Evolutionary conservation across 2,797 vertebrate species (phyloP).

Genomic region (Enteromius thamalakanensis): DNA sequence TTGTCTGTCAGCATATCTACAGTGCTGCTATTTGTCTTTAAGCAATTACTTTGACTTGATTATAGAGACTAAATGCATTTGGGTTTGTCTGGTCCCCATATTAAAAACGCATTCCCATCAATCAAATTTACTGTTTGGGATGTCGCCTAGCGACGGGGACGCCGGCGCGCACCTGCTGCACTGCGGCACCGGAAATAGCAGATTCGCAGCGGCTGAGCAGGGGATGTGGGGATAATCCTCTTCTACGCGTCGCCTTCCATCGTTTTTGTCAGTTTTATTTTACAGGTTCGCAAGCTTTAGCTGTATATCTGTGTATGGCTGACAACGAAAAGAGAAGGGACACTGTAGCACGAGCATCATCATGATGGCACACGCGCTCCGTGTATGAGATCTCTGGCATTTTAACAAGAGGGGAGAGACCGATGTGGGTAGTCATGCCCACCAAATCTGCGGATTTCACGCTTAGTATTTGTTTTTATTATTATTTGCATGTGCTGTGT

Average conservation of each 20-base stretch:
- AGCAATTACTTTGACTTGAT: background rate
- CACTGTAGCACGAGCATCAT: slow-evolving; percentile 21
- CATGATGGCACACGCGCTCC: slow-evolving; percentile 6
- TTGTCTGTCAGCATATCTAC: background rate
- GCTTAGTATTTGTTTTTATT: slow-evolving; percentile 5
- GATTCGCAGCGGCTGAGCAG: slow-evolving; percentile 27
- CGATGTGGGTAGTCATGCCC: slow-evolving; percentile 14
- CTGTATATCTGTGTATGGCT: slow-evolving; percentile 20
- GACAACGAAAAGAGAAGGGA: background rate
- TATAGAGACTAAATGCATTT: background rate
- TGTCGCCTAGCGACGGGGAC: slow-evolving; percentile 81
- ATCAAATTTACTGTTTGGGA: background rate
- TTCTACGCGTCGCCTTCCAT: background rate
- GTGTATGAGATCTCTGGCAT: background rate
- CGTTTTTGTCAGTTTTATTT: slow-evolving; percentile 1
- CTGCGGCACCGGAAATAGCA: slow-evolving; percentile 79
- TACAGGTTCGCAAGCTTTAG: background rate
- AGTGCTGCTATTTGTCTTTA: background rate
- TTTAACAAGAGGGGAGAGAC: slow-evolving; percentile 18
- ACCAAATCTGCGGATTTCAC: background rate
- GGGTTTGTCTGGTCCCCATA: background rate
- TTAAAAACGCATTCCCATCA: slow-evolving; percentile 6
- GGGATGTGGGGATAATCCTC: slow-evolving; percentile 2
- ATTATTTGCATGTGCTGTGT: slow-evolving; percentile 12
- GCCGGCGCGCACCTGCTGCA: slow-evolving; percentile 79